Percentiles rank a stretch among this genome's conserved stretches.
Evolutionary conservation across 2,888 invertebrate species (phyloP).

Genomic region (Rhyacophila evoluta): DNA sequence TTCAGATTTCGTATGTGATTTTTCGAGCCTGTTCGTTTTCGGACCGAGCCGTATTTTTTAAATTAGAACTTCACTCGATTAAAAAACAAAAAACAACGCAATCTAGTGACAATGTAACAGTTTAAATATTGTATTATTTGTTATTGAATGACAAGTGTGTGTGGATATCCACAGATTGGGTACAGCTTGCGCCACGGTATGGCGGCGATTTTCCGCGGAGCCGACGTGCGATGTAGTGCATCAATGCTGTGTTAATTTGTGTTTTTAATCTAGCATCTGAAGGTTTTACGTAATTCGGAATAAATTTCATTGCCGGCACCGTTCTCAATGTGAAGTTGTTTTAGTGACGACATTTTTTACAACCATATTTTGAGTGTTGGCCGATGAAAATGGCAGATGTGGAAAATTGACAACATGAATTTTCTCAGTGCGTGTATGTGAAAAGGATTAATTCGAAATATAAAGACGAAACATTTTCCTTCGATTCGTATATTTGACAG

Average conservation of each 20-base stretch:
- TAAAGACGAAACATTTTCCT: background rate
- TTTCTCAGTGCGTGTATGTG: background rate
- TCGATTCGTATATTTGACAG: background rate
- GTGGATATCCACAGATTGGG: background rate
- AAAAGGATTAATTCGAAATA: background rate
- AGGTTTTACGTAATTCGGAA: background rate
- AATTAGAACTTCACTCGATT: background rate
- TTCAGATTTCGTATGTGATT: constrained; percentile 14
- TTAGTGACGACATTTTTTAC: background rate
- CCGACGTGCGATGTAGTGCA: background rate
- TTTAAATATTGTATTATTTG: background rate
- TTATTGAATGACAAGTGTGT: constrained; percentile 9
- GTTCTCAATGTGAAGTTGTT: background rate
- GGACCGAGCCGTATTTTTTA: background rate
- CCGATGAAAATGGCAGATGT: constrained; percentile 19
- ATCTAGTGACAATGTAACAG: background rate
- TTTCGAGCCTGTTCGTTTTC: constrained; percentile 15
- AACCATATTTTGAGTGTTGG: background rate
- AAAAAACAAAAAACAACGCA: no score
- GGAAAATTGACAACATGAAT: constrained; percentile 10
- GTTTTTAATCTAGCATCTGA: background rate
- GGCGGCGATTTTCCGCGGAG: background rate
- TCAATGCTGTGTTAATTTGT: background rate
- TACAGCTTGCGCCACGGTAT: constrained; percentile 2
- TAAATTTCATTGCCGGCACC: background rate